Percentiles rank a stretch among this genome's conserved stretches.
Evolutionary conservation across 2,888 invertebrate species (phyloP).

Genomic region (Tiliacea citrago): DNA sequence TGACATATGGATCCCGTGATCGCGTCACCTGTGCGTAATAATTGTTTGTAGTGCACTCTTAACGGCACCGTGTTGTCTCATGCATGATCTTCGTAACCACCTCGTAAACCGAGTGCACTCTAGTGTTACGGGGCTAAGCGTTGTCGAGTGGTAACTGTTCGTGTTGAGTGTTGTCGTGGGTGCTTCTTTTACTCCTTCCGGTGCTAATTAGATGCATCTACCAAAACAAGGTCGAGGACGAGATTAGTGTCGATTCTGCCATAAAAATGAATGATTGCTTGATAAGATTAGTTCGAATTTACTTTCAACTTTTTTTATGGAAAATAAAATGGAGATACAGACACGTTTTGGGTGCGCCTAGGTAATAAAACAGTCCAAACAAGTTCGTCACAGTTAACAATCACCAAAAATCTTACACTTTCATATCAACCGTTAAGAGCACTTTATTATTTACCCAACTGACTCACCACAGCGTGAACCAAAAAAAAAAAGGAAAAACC

Average conservation of each 20-base stretch:
- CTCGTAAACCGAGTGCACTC: slow-evolving; percentile 41
- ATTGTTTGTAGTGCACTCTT: slow-evolving; percentile 68
- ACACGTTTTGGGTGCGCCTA: background rate
- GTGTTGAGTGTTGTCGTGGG: slow-evolving; percentile 19
- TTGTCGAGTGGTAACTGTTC: slow-evolving; percentile 49
- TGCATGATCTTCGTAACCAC: slow-evolving; percentile 60
- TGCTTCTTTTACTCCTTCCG: slow-evolving; percentile 45
- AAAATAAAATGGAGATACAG: slow-evolving; percentile 1
- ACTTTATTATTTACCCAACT: slow-evolving; percentile 18
- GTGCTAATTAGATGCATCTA: slow-evolving; percentile 10
- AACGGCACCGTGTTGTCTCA: slow-evolving; percentile 66
- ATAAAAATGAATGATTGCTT: slow-evolving; percentile 23
- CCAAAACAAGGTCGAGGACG: background rate
- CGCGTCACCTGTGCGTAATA: slow-evolving; percentile 74
- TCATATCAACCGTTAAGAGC: slow-evolving; percentile 31
- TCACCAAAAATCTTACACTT: slow-evolving; percentile 35
- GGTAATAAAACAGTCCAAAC: slow-evolving; percentile 36
- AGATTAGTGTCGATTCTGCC: slow-evolving; percentile 19
- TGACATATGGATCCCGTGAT: slow-evolving; percentile 83
- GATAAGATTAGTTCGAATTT: slow-evolving; percentile 6
- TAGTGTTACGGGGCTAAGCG: slow-evolving; percentile 55
- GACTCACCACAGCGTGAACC: slow-evolving; percentile 43
- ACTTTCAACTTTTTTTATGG: slow-evolving; percentile 2
- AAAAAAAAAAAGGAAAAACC: slow-evolving; percentile 19
- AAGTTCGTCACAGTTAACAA: background rate